Evolutionary conservation across 2,888 invertebrate genomes (phyloP), one percentile per base, ranked within the genome.

Genomic region (Agonopterix arenella): DNA sequence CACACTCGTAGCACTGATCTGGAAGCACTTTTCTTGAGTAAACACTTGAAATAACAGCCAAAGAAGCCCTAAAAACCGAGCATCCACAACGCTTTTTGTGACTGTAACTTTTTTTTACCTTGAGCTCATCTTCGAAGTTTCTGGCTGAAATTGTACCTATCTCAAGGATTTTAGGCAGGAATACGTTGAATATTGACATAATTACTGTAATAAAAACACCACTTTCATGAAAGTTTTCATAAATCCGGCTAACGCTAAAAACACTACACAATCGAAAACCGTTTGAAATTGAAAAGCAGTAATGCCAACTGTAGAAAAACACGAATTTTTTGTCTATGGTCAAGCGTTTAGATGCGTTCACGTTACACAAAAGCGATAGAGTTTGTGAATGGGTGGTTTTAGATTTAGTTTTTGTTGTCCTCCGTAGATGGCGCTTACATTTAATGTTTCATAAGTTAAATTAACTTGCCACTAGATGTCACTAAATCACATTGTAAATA

Each of bases 151-250:
- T 57, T 40, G 68, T 70, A 36, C 80, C 74, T 77, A 88, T 78
- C 46, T 73, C 76, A 66, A 60, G 59, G 54, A 86, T 55, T 77
- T 82, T 79, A 36, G 80, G 72, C 46, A 86, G 54, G 55, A 83
- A 66, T 66, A 84, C 82, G 72, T 71, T 77, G 64, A 82, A 88
- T 73, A 84, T 73, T 55, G 88, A 84, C 88, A 89, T 89, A 66
- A 63, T 81, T 83, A 54, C 53, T 55, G 44, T 9, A 37, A 53
- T 58, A 64, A 73, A 70, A 69, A 66, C 66, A 63, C 55, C 63
- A 72, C 69, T 73, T 76, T 65, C 61, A 56, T 57, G 62, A 65
- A 46, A 64, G 64, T 58, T 64, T 66, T 65, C 52, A 47, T 55
- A 60, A 63, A 66, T 63, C 61, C 46, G 46, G n/a, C 10, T 18